phyloP scores from a whole-genome alignment of 1,140 invertebrate genomes.

The Plodia interpunctella region DNA sequence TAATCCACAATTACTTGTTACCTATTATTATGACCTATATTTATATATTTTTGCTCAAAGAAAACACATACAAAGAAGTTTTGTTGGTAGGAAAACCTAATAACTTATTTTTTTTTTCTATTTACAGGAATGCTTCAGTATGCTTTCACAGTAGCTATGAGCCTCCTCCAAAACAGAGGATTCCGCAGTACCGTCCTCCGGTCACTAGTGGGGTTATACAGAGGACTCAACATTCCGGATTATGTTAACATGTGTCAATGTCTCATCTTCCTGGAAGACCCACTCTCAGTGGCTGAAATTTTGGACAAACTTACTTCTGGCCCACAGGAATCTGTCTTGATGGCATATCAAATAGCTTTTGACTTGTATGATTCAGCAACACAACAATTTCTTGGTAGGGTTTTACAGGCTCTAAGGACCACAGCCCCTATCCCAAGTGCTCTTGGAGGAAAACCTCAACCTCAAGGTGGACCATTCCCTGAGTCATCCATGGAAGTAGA shows the following conservation, averaged over 20 bases:
- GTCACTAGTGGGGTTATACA: slow-evolving; percentile 93
- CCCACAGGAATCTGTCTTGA: slow-evolving; percentile 85
- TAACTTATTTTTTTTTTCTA: slow-evolving; percentile 13
- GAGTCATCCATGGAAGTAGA: slow-evolving; percentile 73
- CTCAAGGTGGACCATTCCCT: slow-evolving; percentile 77
- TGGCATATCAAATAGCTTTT: slow-evolving; percentile 99
- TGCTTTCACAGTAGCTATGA: slow-evolving; percentile 97
- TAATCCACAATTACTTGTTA: too few relatives aligned
- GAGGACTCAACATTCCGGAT: slow-evolving; percentile 90
- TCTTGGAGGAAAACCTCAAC: slow-evolving; percentile 84
- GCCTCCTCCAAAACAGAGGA: slow-evolving; percentile 93
- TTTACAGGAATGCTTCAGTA: slow-evolving; percentile 92
- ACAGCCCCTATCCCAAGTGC: slow-evolving; percentile 91
- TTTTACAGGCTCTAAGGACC: slow-evolving; percentile 88
- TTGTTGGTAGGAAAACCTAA: too few relatives aligned
- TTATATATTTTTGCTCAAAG: too few relatives aligned
- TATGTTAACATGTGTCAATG: slow-evolving; percentile 98
- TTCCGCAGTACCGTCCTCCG: slow-evolving; percentile 94
- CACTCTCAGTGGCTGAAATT: slow-evolving; percentile 92
- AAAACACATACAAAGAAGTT: too few relatives aligned
- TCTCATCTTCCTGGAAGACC: slow-evolving; percentile 96
- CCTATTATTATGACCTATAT: too few relatives aligned
- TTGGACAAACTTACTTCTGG: slow-evolving; percentile 91
- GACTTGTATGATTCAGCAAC: slow-evolving; percentile 99
- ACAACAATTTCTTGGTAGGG: slow-evolving; percentile 95